Base-by-base conservation (phyloP, 2,797 vertebrate genomes). In the Coranthus polyacanthus region DNA sequence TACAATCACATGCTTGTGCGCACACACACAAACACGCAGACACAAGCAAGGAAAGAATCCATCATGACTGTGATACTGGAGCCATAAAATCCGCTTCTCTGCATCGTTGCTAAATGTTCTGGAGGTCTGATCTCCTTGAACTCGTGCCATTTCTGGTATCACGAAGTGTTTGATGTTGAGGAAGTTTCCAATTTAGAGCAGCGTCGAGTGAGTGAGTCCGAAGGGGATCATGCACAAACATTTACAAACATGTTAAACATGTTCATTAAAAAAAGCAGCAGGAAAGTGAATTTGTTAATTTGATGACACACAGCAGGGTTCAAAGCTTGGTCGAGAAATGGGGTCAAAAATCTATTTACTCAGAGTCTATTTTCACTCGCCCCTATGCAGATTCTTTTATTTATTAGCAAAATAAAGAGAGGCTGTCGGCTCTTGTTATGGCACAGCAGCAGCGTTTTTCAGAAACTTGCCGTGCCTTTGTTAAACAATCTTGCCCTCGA, bases 1-100 rank as follows among this genome's bases (percentile, higher is more conserved):
- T 34, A 69, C 51, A 66, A 64, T 78, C 76, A 68, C 68, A 73
- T 68, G 68, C 47, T 67, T 51, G 22, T 29, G 47, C 37, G 60
- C 34, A 29, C 54, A 69, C 54, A 69, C 17, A 18, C 55, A 64
- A 8, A 7, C 3, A 29, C 26, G 26, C 26, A 29, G 26, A 29
- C 6, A 45, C 26, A 15, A 51, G 24, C 20, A 13, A 5, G 46
- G 22, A 34, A 60, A 24, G 49, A 59, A 70, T 54, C 49, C 42
- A 16, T 24, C 16, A 2, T 8, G 53, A 18, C 63, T 44, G 22
- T 11, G 52, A 38, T 9, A 0, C 15, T 13, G 39, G 4, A 62
- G 39, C 18, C 54, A 22, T 44, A 49, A 51, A 62, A 57, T 37
- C 41, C 10, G 32, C 21, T 1, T 17, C 38, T 38, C 43, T 34